Evolutionary conservation across 2,888 invertebrate species (phyloP), one percentile per base, ranked within the genome.

Genomic region (Gasteruption jaculator): DNA sequence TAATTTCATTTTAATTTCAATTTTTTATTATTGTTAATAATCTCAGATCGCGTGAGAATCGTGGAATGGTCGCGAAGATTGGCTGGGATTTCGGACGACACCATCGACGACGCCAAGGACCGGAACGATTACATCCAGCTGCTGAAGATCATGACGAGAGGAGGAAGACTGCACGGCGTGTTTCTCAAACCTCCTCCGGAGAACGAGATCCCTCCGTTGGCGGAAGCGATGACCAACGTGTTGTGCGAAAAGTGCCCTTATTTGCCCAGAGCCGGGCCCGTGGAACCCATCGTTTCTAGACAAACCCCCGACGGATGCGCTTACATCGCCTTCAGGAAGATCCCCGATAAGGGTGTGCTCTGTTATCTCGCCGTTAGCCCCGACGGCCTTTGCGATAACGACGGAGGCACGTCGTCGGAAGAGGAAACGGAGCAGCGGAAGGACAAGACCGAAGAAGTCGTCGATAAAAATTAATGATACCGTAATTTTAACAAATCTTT

Each of bases 291-390:
- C 31, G 54, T 78, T 34, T 71, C 70, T 24, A 76, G 76, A 54
- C 69, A 72, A 49, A 75, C 76, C 2, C 72, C 74, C 2, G 77
- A 78, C 56, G 77, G 77, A 19, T 67, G 73, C 44, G 77, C 77
- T 2, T 76, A 74, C 45, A 69, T 76, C 19, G 71, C 75, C 2
- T 71, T 74, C 3, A 74, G 74, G 53, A 74, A 74, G 56, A 71
- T 77, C 35, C 74, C 76, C 1, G 74, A 74, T 22, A 74, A 75
- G 22, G 78, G 77, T 11, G 71, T 78, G 5, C 69, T 77, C 41
- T 77, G 76, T 54, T 78, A 78, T 50, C 71, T 78, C 73, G 76
- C 77, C n/a, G 76, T 77, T 5, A 73, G 74, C 46, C 75, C 76
- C 0, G 56, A 62, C 19, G 48, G 49, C 8, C 29, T 49, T 3